These are phyloP conservation scores for Tadarida brasiliensis DNA, from an alignment of 2,797 vertebrate genomes.

Conservation along the genomic window DNA sequence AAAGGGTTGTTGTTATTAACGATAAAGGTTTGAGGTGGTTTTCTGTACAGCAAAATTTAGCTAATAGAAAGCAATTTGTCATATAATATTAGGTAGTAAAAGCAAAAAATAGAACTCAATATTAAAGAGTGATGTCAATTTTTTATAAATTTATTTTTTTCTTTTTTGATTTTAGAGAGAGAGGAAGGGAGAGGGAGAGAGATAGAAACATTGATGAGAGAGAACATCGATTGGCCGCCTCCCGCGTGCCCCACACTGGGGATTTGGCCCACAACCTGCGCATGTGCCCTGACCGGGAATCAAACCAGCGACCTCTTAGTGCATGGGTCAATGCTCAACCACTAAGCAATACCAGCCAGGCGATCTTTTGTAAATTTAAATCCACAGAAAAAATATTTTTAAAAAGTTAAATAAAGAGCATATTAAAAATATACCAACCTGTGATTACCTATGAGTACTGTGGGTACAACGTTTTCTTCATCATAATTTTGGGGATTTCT, in stretches of 20 bases:
- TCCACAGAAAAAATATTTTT: background rate
- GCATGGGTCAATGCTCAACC: too few species aligned
- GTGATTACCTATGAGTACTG: background rate
- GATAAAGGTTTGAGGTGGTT: background rate
- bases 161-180: too few species aligned
- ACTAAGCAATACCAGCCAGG: too few species aligned
- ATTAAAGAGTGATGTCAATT: background rate
- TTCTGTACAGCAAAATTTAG: background rate
- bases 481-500: background rate
- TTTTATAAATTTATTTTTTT: background rate
- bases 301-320: too few species aligned
- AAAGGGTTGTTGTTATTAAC: background rate
- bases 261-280: too few species aligned
- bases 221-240: too few species aligned
- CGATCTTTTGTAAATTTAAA: background rate
- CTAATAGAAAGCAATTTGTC: background rate
- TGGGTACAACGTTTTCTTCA: background rate
- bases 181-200: too few species aligned
- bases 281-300: too few species aligned
- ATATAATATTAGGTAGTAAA: background rate
- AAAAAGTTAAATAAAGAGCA: background rate
- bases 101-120: background rate
- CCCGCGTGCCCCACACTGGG: too few species aligned
- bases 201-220: too few species aligned
- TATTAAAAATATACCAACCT: background rate